Conservation (phyloP, 2,113 vertebrate species). For the Chaenocephalus aceratus region DNA sequence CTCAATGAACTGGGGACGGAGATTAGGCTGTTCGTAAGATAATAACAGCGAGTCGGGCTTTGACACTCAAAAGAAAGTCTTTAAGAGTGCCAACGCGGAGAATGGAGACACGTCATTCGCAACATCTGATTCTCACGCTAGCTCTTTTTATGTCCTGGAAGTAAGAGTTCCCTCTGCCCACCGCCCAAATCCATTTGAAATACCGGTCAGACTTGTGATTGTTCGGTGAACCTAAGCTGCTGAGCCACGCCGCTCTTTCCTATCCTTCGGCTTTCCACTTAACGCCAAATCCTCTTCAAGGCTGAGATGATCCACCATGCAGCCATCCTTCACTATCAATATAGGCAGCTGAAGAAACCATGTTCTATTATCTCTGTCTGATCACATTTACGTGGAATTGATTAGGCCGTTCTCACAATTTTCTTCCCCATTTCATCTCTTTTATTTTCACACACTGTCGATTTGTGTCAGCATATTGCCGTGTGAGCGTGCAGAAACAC, state of each 20-base stretch:
- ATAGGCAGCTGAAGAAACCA: background rate
- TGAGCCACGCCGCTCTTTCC: constrained; percentile 19
- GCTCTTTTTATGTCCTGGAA: constrained; percentile 29
- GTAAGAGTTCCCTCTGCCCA: constrained; percentile 36
- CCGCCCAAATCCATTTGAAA: constrained; percentile 47
- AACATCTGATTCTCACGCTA: constrained; percentile 56
- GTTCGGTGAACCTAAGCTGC: constrained; percentile 49
- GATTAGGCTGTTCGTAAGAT: constrained; percentile 69
- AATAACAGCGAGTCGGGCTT: constrained; percentile 53
- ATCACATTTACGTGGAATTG: constrained; percentile 16
- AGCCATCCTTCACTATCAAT: constrained; percentile 26
- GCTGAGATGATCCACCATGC: constrained; percentile 43
- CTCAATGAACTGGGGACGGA: constrained; percentile 63
- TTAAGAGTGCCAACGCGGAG: constrained; percentile 48
- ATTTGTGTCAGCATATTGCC: constrained; percentile 21
- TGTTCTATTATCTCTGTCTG: background rate
- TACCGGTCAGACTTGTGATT: constrained; percentile 43
- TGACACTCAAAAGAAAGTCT: constrained; percentile 61
- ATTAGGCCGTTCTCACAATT: background rate
- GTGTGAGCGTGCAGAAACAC: constrained; percentile 21
- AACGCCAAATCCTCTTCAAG: constrained; percentile 44
- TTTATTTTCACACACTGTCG: constrained; percentile 5
- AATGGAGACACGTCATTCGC: constrained; percentile 29
- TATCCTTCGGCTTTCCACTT: constrained; percentile 44
- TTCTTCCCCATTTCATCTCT: background rate